Conservation (phyloP, 2,113 vertebrate genomes). For the Gadus macrocephalus region DNA sequence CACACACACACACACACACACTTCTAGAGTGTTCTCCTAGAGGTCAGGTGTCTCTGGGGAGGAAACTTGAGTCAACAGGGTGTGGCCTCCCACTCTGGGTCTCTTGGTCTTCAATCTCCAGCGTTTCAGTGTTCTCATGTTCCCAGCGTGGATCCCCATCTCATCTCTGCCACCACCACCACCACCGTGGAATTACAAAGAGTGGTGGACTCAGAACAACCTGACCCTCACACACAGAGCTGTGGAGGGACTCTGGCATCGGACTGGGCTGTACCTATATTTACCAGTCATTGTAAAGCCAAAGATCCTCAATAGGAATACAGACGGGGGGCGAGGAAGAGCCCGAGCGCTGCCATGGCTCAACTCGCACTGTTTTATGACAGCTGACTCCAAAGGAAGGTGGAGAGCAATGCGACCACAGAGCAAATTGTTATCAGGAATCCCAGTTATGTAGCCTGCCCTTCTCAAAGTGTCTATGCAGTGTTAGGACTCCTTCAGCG, state of each 20-base stretch:
- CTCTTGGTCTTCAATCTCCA: slow-evolving; percentile 45
- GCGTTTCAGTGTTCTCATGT: slow-evolving; percentile 53
- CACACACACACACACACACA: not conserved
- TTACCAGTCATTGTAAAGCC: slow-evolving; percentile 29
- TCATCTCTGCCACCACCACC: slow-evolving; percentile 15
- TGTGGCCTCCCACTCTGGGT: slow-evolving; percentile 48
- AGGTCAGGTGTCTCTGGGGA: slow-evolving; percentile 53
- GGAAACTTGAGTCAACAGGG: slow-evolving; percentile 63
- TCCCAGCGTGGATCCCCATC: slow-evolving; percentile 34
- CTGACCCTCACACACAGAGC: slow-evolving; percentile 27
- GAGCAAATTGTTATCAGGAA: slow-evolving; percentile 39
- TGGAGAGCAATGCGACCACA: too few species aligned
- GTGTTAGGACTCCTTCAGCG: slow-evolving; percentile 38
- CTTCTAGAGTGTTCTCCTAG: slow-evolving; percentile 41
- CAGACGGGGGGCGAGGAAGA: slow-evolving; percentile 4
- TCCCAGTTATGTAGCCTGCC: slow-evolving; percentile 28
- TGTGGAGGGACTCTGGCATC: slow-evolving; percentile 1
- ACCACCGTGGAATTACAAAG: slow-evolving; percentile 37
- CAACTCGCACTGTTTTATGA: slow-evolving; percentile 43
- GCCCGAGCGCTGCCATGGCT: slow-evolving; percentile 9
- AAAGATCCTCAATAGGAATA: slow-evolving; percentile 11
- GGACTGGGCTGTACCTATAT: slow-evolving; percentile 27
- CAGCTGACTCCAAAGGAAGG: not conserved
- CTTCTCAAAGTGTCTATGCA: not conserved
- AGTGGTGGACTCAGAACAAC: slow-evolving; percentile 30